These are phyloP conservation scores for Hirudinaria manillensis DNA, from an alignment of 2,888 invertebrate genomes.

Conservation along the genomic window DNA sequence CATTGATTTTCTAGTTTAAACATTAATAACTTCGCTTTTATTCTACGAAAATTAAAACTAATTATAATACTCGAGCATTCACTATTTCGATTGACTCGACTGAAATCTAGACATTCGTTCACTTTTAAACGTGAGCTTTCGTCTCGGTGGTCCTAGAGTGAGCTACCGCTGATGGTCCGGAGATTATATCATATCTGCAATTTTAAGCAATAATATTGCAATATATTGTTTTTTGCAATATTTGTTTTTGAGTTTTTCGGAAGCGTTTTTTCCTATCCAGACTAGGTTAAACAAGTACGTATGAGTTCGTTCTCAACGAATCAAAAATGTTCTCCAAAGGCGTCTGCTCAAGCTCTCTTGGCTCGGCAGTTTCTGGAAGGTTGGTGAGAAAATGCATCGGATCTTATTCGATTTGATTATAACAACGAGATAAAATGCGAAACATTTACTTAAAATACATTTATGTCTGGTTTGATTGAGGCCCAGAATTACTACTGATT, in stretches of 20 bases:
- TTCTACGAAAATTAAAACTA: background rate
- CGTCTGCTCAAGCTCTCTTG: slow-evolving; percentile 13
- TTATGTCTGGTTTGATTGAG: no score
- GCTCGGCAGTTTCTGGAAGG: slow-evolving; percentile 12
- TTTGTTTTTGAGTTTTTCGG: background rate
- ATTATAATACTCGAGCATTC: background rate
- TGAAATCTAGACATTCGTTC: background rate
- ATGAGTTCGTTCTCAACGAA: background rate
- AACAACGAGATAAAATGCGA: no score
- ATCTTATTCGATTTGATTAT: no score
- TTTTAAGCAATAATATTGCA: no score
- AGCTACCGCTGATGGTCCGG: no score
- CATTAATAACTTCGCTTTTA: background rate
- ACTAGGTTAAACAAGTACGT: background rate
- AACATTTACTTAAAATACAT: no score
- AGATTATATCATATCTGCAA: no score
- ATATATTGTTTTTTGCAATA: background rate
- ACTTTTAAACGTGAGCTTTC: slow-evolving; percentile 7
- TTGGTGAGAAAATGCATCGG: background rate
- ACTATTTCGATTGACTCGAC: background rate
- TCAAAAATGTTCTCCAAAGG: slow-evolving; percentile 8
- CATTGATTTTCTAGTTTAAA: no score
- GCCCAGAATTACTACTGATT: no score
- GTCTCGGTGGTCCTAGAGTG: no score
- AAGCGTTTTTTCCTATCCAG: background rate